A percentile compares a stretch with the other conserved stretches of the same genome.
phyloP scores from a whole-genome alignment of 2,797 vertebrate species.

The Lemur catta region DNA sequence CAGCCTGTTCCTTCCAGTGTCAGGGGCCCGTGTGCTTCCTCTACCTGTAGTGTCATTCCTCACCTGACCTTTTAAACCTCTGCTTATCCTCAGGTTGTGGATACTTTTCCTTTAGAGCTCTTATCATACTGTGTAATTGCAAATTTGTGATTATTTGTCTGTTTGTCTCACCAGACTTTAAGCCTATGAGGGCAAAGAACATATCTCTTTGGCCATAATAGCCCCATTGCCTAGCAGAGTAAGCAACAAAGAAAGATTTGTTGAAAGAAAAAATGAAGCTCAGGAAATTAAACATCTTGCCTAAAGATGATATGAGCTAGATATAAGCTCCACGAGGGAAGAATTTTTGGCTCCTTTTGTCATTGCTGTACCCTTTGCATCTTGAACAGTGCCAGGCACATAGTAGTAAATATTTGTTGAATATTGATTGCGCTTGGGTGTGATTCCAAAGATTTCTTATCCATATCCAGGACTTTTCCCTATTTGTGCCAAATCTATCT shows the following conservation, averaged over 20 bases:
- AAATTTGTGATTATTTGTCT: not conserved
- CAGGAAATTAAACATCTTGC: constrained; percentile 15
- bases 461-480: not conserved
- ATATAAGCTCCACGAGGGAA: not conserved
- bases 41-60: not conserved
- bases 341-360: not conserved
- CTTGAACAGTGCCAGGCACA: not conserved
- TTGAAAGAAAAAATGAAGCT: not conserved
- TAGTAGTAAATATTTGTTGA: constrained; percentile 41
- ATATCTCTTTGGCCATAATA: not conserved
- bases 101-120: not conserved
- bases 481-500: not conserved
- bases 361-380: not conserved
- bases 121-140: not conserved
- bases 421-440: not conserved
- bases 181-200: not conserved
- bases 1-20: not conserved
- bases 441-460: constrained; percentile 40
- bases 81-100: not conserved
- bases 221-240: not conserved
- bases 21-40: not conserved
- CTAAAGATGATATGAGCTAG: not conserved
- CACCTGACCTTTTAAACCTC: not conserved
- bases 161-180: not conserved
- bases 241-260: not conserved